Evolutionary conservation across 2,113 vertebrate species (phyloP).

Genomic region (Picathartes gymnocephalus): DNA sequence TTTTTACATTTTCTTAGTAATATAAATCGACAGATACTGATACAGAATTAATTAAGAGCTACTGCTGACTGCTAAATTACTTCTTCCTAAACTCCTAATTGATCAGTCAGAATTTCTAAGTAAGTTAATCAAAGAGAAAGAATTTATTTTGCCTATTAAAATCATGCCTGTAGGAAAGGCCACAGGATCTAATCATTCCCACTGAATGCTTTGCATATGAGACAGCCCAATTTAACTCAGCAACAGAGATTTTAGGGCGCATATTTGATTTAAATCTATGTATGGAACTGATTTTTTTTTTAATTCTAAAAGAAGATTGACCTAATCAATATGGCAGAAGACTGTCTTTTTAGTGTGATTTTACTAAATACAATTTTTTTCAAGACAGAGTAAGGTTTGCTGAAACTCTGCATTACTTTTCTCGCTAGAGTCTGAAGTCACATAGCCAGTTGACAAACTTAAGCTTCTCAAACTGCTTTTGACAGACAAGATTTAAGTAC

Average conservation of each 20-base stretch:
- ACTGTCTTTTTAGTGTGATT: not conserved
- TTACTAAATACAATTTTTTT: not conserved
- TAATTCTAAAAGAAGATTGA: not conserved
- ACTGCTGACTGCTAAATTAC: not conserved
- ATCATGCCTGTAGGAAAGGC: not conserved
- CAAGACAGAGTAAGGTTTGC: not conserved
- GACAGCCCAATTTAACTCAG: not conserved
- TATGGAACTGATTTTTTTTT: not conserved
- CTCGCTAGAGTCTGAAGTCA: not conserved
- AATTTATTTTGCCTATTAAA: conserved; percentile 19
- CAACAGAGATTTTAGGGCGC: not conserved
- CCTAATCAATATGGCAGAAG: not conserved
- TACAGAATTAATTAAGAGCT: conserved; percentile 24
- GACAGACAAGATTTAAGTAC: not conserved
- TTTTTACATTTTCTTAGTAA: conserved; percentile 6
- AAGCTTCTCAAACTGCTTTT: not conserved
- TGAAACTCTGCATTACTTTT: not conserved
- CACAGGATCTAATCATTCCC: not conserved
- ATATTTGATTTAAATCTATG: not conserved
- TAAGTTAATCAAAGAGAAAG: conserved; percentile 20
- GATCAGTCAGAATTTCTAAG: conserved; percentile 37
- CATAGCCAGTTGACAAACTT: not conserved
- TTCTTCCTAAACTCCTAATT: conserved; percentile 18
- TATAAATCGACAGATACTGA: not conserved
- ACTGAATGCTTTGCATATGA: not conserved